phyloP scores from a whole-genome alignment of 2,888 invertebrate species.

The Callinectes sapidus region DNA sequence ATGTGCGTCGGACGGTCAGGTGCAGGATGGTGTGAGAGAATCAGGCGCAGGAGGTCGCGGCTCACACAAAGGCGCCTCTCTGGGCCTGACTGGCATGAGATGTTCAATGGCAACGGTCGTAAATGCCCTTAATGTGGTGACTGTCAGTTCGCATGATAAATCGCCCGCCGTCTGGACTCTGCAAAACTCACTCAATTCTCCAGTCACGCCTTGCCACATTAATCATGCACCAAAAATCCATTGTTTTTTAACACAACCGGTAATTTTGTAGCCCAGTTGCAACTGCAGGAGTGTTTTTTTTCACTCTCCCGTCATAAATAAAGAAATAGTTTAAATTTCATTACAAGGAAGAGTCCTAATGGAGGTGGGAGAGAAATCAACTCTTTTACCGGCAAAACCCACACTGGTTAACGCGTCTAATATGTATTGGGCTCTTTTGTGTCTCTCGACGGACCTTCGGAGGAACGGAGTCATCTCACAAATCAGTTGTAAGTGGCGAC shows the following conservation, averaged over 20 bases:
- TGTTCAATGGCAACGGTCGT: slow-evolving; percentile 44
- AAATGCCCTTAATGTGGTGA: slow-evolving; percentile 56
- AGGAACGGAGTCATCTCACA: slow-evolving; percentile 24
- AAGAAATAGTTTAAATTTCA: slow-evolving; percentile 5
- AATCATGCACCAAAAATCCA: slow-evolving; percentile 43
- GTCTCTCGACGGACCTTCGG: background rate
- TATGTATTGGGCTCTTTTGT: background rate
- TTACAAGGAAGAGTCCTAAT: background rate
- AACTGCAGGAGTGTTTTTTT: background rate
- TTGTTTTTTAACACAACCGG: slow-evolving; percentile 34
- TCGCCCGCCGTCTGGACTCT: slow-evolving; percentile 21
- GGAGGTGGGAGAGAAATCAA: background rate
- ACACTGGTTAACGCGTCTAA: background rate
- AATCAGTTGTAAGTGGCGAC: background rate
- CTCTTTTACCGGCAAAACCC: background rate
- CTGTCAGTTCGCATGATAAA: slow-evolving; percentile 49
- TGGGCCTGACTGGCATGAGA: slow-evolving; percentile 20
- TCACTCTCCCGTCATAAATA: background rate
- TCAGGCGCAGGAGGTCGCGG: slow-evolving; percentile 33
- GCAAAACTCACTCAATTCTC: slow-evolving; percentile 48
- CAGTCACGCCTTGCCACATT: slow-evolving; percentile 48
- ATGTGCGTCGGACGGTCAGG: background rate
- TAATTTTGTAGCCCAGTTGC: background rate
- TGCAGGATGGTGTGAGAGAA: background rate
- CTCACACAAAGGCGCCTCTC: background rate